Base-by-base conservation (phyloP, 2,797 vertebrate genomes). In the Sebastes jordani region DNA sequence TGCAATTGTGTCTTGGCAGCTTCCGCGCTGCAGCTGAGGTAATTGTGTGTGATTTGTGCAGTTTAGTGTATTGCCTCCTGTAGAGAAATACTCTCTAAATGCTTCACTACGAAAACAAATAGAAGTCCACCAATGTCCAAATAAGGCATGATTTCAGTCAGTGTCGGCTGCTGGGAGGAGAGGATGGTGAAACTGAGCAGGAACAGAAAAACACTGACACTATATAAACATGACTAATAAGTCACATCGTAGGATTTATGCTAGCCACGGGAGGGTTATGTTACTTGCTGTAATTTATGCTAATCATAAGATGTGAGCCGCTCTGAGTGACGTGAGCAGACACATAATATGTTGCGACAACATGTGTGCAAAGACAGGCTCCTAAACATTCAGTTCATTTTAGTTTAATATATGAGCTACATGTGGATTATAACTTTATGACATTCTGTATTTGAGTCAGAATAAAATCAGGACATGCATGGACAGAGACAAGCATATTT, bases 271-370 rank as follows among this genome's bases (percentile, higher is more conserved):
- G 83, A 85, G 81, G 69, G 82, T 75, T 88, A 76, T 71, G 74
- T 55, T 84, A 79, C 11, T 9, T 72, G 80, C 74, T 69, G 38
- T 88, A 84, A 90, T 92, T 89, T 87, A 91, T 92, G 90, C 82
- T 88, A 91, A 92, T 89, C 79, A 81, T 32, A 62, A 38, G 58
- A 82, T 59, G 66, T 22, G 25, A 87, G 75, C 74, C 66, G 81
- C 76, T 82, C 67, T 13, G 10, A 76, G 82, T 83, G 58, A 88
- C 81, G 76, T 59, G 65, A 84, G 86, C 75, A 65, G 71, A 52
- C 69, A 59, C 67, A 83, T 74, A 71, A 62, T 75, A 58, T 88
- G 85, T 84, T 63, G 59, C 70, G 52, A 74, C 34, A 68, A 67
- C 62, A n/a, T 27, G 42, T 61, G 58, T 25, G 46, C 30, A 78